Conservation (phyloP, 2,113 vertebrate species). For the Tichodroma muraria region DNA sequence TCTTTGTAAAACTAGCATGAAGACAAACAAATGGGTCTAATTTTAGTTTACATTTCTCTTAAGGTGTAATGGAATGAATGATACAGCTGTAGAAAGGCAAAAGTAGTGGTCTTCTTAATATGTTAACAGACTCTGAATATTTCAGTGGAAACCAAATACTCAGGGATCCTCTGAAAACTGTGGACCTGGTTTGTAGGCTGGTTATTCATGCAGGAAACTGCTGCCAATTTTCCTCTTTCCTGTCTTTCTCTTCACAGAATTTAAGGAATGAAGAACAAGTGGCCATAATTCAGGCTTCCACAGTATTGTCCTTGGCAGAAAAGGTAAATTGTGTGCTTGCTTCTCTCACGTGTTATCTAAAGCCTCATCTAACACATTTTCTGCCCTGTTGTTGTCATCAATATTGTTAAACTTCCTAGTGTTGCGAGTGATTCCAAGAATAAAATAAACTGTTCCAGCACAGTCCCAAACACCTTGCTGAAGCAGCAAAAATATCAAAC, state of each 20-base stretch:
- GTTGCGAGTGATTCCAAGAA: neutral
- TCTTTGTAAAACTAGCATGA: neutral
- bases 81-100: neutral
- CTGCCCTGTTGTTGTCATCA: neutral
- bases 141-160: neutral
- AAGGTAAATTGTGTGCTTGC: slow-evolving; percentile 77
- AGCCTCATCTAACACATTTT: neutral
- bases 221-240: neutral
- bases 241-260: slow-evolving; percentile 74
- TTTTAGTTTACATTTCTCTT: neutral
- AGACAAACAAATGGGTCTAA: neutral
- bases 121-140: neutral
- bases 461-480: neutral
- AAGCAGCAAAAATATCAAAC: neutral
- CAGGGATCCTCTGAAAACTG: neutral
- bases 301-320: slow-evolving; percentile 93
- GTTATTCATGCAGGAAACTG: neutral
- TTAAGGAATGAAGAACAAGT: slow-evolving; percentile 98
- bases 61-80: neutral
- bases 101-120: neutral
- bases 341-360: neutral
- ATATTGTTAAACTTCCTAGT: neutral
- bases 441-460: neutral
- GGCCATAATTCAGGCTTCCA: slow-evolving; percentile 98
- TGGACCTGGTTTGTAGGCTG: neutral